Conservation (phyloP, 1,140 invertebrate genomes). For the Hycleus phaleratus region DNA sequence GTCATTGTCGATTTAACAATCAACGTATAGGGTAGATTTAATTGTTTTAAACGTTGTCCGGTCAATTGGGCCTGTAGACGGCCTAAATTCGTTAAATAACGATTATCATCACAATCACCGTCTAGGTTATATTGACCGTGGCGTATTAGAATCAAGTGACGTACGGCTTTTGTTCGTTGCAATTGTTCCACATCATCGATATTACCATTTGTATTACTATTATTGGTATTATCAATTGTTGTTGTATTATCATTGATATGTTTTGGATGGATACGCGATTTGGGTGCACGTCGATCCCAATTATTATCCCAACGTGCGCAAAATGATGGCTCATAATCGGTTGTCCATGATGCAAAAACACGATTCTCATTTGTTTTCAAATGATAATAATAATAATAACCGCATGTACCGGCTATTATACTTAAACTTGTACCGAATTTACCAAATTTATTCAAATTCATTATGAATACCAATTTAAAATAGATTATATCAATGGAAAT, state of each 20-base stretch:
- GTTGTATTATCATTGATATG: slow-evolving; percentile 48
- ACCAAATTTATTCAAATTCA: no score
- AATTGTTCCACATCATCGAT: slow-evolving; percentile 11
- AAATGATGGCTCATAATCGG: slow-evolving; percentile 49
- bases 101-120: slow-evolving; percentile 65
- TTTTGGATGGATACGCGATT: slow-evolving; percentile 58
- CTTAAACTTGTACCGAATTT: not conserved
- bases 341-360: slow-evolving; percentile 53
- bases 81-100: slow-evolving; percentile 75
- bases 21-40: slow-evolving; percentile 69
- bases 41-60: slow-evolving; percentile 63
- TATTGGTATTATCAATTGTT: slow-evolving; percentile 54
- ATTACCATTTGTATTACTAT: slow-evolving; percentile 39
- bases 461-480: no score
- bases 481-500: no score
- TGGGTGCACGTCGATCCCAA: slow-evolving; percentile 79
- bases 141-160: slow-evolving; percentile 85
- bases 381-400: slow-evolving; percentile 22
- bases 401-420: no score
- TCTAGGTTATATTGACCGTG: slow-evolving; percentile 88
- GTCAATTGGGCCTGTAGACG: slow-evolving; percentile 75
- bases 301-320: slow-evolving; percentile 72
- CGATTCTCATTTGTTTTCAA: slow-evolving; percentile 23
- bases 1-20: slow-evolving; percentile 89
- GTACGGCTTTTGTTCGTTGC: slow-evolving; percentile 58